A percentile compares a stretch with the other conserved stretches of the same genome.
Conservation (phyloP, 1,140 invertebrate species). For the Anadara kagoshimensis region DNA sequence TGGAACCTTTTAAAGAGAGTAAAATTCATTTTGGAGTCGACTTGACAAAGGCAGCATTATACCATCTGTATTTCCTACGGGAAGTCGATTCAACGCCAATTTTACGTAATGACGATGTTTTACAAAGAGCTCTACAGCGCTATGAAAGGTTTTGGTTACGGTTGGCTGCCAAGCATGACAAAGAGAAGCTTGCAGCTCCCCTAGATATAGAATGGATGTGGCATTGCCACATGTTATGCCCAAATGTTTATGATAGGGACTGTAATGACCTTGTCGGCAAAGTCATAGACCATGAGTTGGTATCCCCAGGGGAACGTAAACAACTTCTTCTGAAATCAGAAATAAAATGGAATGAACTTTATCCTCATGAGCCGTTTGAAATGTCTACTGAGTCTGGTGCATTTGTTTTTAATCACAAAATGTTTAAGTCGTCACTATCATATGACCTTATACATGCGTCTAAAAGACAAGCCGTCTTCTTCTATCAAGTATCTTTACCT, state of each 20-base stretch:
- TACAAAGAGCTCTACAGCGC: constrained; percentile 35
- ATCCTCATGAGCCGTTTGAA: constrained; percentile 39
- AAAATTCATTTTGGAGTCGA: too few relatives aligned
- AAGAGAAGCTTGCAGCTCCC: constrained; percentile 61
- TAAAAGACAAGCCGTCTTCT: constrained; percentile 66
- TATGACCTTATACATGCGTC: constrained; percentile 70
- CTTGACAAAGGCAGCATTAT: too few relatives aligned
- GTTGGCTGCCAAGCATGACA: constrained; percentile 54
- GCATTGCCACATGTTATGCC: constrained; percentile 73
- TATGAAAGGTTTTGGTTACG: constrained; percentile 74
- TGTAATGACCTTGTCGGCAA: constrained; percentile 62
- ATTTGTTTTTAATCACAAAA: neutral
- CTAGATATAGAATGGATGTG: constrained; percentile 75
- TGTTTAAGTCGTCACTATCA: constrained; percentile 9
- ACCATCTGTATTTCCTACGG: too few relatives aligned
- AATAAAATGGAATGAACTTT: constrained; percentile 42
- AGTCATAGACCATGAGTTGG: constrained; percentile 68
- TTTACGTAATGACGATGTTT: too few relatives aligned
- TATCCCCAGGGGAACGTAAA: constrained; percentile 28
- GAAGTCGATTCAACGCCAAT: too few relatives aligned
- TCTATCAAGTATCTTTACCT: constrained; percentile 73
- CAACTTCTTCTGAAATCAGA: neutral
- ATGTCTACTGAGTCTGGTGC: constrained; percentile 6
- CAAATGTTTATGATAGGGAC: constrained; percentile 69
- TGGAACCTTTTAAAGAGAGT: too few relatives aligned